Conservation (phyloP, 2,797 vertebrate genomes). For the Catostomus latipinnis region DNA sequence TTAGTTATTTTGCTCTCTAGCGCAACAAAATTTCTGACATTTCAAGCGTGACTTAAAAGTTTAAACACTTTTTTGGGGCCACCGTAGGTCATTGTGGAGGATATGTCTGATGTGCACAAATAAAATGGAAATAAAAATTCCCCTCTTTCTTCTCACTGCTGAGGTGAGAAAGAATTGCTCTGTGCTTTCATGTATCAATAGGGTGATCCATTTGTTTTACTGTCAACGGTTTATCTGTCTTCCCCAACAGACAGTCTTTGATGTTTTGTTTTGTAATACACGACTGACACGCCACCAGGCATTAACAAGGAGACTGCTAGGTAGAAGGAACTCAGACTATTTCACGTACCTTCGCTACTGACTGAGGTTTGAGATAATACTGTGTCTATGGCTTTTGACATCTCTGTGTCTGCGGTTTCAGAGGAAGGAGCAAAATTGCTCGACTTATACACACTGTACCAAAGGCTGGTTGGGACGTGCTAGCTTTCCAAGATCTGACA, state of each 20-base stretch:
- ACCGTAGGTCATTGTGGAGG: no score
- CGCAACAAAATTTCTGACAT: no score
- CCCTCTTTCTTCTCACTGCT: background rate
- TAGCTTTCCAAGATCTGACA: slow-evolving; percentile 29
- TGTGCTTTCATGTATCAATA: slow-evolving; percentile 21
- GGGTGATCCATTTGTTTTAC: slow-evolving; percentile 35
- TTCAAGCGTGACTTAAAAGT: no score
- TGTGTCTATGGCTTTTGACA: slow-evolving; percentile 58
- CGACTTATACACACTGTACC: slow-evolving; percentile 38
- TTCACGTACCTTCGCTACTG: slow-evolving; percentile 51
- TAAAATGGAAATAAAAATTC: no score
- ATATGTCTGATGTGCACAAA: no score
- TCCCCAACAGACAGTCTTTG: slow-evolving; percentile 20
- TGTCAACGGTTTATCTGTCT: slow-evolving; percentile 28
- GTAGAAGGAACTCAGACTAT: slow-evolving; percentile 57
- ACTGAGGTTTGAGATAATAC: slow-evolving; percentile 54
- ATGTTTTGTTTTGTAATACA: slow-evolving; percentile 18
- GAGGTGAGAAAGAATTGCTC: slow-evolving; percentile 5
- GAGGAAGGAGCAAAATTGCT: slow-evolving; percentile 61
- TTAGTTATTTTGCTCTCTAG: no score
- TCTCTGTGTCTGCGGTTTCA: slow-evolving; percentile 58
- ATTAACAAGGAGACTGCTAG: slow-evolving; percentile 31
- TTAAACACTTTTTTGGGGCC: no score
- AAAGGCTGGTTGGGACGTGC: slow-evolving; percentile 41
- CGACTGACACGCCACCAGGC: slow-evolving; percentile 31